Conservation (phyloP, 2,888 invertebrate species). For the Phaedon cochleariae region DNA sequence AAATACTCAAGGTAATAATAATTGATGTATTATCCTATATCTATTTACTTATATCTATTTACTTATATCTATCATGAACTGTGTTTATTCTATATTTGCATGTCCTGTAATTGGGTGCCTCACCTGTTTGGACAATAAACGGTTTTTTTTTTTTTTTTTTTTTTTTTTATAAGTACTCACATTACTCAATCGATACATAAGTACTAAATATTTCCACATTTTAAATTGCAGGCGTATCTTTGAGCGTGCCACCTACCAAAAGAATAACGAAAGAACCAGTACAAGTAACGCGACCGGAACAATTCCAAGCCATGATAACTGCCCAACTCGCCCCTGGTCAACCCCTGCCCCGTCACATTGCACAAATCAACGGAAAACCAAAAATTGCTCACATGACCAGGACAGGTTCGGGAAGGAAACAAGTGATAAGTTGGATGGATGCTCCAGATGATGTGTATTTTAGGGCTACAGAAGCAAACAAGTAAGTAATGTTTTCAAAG, state of each 20-base stretch:
- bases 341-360: slow-evolving; percentile 72
- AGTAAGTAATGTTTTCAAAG: slow-evolving; percentile 69
- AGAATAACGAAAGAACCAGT: slow-evolving; percentile 81
- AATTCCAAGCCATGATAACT: slow-evolving; percentile 77
- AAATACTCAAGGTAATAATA: too few species aligned
- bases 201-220: too few species aligned
- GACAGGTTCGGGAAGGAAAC: slow-evolving; percentile 80
- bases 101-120: too few species aligned
- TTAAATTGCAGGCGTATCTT: slow-evolving; percentile 52
- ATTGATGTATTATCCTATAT: too few species aligned
- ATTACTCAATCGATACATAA: too few species aligned
- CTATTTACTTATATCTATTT: too few species aligned
- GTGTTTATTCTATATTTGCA: too few species aligned
- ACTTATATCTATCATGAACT: too few species aligned
- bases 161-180: too few species aligned
- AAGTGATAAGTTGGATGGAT: slow-evolving; percentile 98
- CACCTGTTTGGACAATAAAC: too few species aligned
- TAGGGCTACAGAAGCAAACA: slow-evolving; percentile 88
- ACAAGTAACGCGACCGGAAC: slow-evolving; percentile 72
- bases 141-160: too few species aligned
- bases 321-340: slow-evolving; percentile 64
- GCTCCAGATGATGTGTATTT: slow-evolving; percentile 98
- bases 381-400: slow-evolving; percentile 82
- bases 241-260: slow-evolving; percentile 75
- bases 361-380: slow-evolving; percentile 84